Evolutionary conservation across 2,113 vertebrate species (phyloP).

Genomic region (Mionectes macconnelli): DNA sequence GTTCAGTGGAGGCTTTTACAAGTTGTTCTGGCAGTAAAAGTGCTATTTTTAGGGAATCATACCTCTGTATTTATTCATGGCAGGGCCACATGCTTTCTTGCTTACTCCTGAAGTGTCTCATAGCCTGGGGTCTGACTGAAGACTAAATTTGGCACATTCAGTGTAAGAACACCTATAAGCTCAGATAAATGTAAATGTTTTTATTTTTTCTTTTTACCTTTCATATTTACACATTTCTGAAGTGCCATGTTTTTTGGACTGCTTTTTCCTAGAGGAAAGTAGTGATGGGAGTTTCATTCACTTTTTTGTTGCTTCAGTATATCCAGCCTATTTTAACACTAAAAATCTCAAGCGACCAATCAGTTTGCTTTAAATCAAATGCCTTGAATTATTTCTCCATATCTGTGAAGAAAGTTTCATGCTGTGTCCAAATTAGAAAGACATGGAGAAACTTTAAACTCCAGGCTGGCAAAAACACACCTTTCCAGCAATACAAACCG

Average conservation of each 20-base stretch:
- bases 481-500: not conserved
- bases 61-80: not conserved
- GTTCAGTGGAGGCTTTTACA: not conserved
- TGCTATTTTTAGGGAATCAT: not conserved
- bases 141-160: not conserved
- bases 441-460: not conserved
- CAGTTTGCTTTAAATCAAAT: not conserved
- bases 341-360: not conserved
- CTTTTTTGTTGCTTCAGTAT: not conserved
- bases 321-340: not conserved
- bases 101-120: not conserved
- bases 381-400: not conserved
- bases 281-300: not conserved
- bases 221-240: not conserved
- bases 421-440: not conserved
- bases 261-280: not conserved
- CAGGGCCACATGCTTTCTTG: not conserved
- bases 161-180: not conserved
- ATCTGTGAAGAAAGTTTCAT: not conserved
- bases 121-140: not conserved
- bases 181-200: not conserved
- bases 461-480: not conserved
- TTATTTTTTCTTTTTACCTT: not conserved
- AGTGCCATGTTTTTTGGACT: not conserved
- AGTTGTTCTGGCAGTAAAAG: not conserved